phyloP scores from a whole-genome alignment of 2,113 vertebrate genomes.

The Struthidea cinerea region DNA sequence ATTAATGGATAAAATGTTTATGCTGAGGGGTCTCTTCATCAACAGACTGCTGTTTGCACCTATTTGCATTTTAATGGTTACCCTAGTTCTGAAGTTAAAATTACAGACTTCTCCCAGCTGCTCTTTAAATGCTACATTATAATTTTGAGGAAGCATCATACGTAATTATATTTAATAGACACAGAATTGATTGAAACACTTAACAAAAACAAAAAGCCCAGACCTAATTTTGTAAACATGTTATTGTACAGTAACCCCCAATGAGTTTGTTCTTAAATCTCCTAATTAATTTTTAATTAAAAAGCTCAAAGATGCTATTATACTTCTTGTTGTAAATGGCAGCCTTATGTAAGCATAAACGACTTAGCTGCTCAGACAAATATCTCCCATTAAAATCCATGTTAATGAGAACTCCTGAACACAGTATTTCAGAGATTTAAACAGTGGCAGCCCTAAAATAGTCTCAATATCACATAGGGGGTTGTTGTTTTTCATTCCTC shows the following conservation, averaged over 20 bases:
- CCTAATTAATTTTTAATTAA: constrained; percentile 85
- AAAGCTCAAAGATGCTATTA: constrained; percentile 77
- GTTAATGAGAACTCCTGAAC: constrained; percentile 29
- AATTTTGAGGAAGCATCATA: constrained; percentile 74
- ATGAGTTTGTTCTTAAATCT: constrained; percentile 78
- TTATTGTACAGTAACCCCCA: constrained; percentile 78
- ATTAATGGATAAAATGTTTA: constrained; percentile 41
- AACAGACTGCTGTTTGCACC: constrained; percentile 42
- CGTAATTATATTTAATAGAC: constrained; percentile 80
- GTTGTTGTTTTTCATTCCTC: background rate
- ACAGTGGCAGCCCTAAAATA: background rate
- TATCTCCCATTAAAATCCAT: constrained; percentile 50
- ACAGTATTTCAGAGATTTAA: background rate
- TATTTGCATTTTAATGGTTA: constrained; percentile 75
- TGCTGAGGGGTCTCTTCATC: constrained; percentile 10
- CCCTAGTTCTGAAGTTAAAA: constrained; percentile 70
- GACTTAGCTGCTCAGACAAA: constrained; percentile 39
- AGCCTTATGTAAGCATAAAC: constrained; percentile 45
- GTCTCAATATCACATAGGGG: background rate
- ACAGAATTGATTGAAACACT: constrained; percentile 77
- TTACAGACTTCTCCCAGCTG: constrained; percentile 71
- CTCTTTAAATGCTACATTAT: constrained; percentile 74
- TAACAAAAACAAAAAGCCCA: constrained; percentile 72
- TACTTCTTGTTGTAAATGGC: constrained; percentile 65
- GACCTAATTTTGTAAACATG: constrained; percentile 77